A percentile compares a stretch with the other conserved stretches of the same genome.
Evolutionary conservation across 1,140 invertebrate genomes (phyloP).

Genomic region (Heterodera carotae): DNA sequence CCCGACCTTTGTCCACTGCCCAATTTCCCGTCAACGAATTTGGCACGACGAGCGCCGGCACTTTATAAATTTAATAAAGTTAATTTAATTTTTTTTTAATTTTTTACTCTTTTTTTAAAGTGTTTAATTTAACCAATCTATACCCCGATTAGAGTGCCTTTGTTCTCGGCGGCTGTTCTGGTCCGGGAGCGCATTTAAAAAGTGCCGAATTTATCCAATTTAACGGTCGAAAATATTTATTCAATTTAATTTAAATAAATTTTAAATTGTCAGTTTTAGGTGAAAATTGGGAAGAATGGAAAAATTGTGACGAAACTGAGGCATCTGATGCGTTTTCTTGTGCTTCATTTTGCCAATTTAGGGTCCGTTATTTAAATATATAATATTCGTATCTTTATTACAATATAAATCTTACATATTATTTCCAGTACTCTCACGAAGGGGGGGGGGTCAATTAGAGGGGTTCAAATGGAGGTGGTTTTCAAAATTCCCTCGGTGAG

Average conservation of each 20-base stretch:
- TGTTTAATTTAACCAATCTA: background rate
- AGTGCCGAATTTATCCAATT: background rate
- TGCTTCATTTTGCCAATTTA: slow-evolving; percentile 3
- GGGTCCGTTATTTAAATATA: background rate
- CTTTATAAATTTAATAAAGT: background rate
- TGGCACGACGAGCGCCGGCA: slow-evolving; percentile 5
- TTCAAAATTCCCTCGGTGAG: no score
- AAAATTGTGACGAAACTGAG: background rate
- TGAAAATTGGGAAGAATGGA: background rate
- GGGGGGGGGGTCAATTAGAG: no score
- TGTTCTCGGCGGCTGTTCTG: background rate
- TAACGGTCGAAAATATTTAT: background rate
- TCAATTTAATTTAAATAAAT: background rate
- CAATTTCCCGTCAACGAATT: background rate
- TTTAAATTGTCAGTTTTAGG: background rate
- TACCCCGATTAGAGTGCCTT: background rate
- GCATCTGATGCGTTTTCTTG: background rate
- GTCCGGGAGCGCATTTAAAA: background rate
- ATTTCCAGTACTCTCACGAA: no score
- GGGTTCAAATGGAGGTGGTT: no score
- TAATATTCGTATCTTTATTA: background rate
- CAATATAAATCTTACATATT: background rate
- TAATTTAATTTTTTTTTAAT: background rate
- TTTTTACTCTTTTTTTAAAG: background rate
- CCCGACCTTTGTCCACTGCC: background rate